Conservation (phyloP, 2,888 invertebrate species). For the Eupithecia tripunctaria region DNA sequence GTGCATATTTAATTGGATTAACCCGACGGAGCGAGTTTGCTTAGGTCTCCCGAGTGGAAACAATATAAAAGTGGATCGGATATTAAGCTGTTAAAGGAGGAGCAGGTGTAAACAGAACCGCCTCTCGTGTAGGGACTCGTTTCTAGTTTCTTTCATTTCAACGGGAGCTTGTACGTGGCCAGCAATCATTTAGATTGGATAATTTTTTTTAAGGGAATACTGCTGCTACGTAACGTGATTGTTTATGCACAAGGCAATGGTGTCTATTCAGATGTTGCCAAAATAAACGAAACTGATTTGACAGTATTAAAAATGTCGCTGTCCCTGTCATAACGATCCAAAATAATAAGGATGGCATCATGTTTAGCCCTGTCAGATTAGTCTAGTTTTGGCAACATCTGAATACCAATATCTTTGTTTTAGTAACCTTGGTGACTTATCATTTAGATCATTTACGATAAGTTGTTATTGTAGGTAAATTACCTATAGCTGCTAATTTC, state of each 20-base stretch:
- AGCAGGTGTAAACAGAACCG: constrained; percentile 72
- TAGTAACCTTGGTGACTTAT: no score
- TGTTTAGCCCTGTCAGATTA: no score
- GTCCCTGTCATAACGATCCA: no score
- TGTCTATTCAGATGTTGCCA: no score
- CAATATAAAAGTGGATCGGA: constrained; percentile 79
- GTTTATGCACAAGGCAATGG: background rate
- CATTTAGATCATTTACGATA: no score
- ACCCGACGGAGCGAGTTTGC: constrained; percentile 73
- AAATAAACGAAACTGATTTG: no score
- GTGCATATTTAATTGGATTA: constrained; percentile 69
- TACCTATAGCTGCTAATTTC: no score
- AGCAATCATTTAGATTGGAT: constrained; percentile 31
- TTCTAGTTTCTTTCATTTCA: constrained; percentile 70
- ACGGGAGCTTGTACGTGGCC: constrained; percentile 26
- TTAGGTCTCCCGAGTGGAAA: constrained; percentile 73
- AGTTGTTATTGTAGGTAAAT: no score
- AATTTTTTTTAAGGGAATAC: constrained; percentile 9
- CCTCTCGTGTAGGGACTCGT: constrained; percentile 61
- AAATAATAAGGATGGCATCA: no score
- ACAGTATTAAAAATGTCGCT: no score
- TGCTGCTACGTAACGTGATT: background rate
- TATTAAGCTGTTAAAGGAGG: constrained; percentile 78
- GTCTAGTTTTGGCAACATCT: no score
- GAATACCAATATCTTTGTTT: background rate